A percentile compares a stretch with the other conserved stretches of the same genome.
Evolutionary conservation across 2,797 vertebrate genomes (phyloP).

Genomic region (Nothura maculosa): DNA sequence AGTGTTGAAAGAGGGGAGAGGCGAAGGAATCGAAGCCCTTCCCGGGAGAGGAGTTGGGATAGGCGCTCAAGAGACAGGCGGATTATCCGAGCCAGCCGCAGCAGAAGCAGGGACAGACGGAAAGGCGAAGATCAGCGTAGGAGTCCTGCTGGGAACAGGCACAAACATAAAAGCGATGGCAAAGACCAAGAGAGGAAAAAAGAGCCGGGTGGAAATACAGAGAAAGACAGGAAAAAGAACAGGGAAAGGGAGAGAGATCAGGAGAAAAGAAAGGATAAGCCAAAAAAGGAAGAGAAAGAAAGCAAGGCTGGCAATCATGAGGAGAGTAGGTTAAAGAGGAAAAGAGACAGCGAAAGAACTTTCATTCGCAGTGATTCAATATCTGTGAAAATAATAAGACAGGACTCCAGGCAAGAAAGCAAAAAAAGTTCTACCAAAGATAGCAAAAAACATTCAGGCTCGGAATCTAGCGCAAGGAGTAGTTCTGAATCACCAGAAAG

Average conservation of each 20-base stretch:
- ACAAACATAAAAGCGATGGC: constrained; percentile 91
- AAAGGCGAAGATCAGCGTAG: constrained; percentile 85
- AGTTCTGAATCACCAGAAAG: constrained; percentile 93
- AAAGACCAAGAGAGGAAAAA: constrained; percentile 93
- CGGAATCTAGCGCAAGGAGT: constrained; percentile 92
- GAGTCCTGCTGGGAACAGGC: constrained; percentile 89
- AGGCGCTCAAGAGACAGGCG: constrained; percentile 87
- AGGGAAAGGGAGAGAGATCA: constrained; percentile 86
- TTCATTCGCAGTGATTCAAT: constrained; percentile 87
- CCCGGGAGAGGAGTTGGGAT: constrained; percentile 87
- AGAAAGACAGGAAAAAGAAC: constrained; percentile 92
- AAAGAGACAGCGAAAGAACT: constrained; percentile 87
- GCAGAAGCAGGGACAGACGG: constrained; percentile 86
- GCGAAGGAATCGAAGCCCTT: constrained; percentile 89
- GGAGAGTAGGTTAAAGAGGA: constrained; percentile 86
- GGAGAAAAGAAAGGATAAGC: constrained; percentile 90
- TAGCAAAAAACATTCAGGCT: constrained; percentile 92
- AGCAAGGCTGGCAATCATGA: constrained; percentile 86
- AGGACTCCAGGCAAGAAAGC: constrained; percentile 89
- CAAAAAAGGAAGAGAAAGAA: constrained; percentile 89
- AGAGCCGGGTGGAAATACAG: constrained; percentile 87
- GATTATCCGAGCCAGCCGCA: constrained; percentile 84
- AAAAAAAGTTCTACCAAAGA: constrained; percentile 92
- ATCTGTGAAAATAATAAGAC: constrained; percentile 87
- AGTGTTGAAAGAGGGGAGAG: constrained; percentile 86